Conservation (phyloP, 1,140 invertebrate species). For the Zeugodacus cucurbitae region DNA sequence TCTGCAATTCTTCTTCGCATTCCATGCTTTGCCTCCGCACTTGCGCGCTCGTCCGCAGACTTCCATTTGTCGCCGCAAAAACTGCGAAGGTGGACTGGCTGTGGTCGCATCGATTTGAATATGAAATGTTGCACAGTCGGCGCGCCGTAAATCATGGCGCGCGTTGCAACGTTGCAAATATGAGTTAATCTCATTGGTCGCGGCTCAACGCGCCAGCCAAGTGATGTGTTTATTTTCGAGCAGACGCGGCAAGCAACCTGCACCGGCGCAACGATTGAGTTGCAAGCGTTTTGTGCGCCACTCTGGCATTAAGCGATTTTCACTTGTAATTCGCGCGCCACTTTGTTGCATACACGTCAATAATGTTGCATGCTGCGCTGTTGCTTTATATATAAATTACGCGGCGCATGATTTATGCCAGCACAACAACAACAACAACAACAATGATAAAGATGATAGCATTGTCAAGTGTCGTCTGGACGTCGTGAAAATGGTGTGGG, state of each 20-base stretch:
- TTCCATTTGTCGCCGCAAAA: background rate
- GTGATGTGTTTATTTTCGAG: constrained; percentile 31
- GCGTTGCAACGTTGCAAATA: constrained; percentile 9
- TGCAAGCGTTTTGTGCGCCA: constrained; percentile 1
- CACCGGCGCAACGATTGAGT: background rate
- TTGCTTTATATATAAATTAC: background rate
- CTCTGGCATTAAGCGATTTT: constrained; percentile 6
- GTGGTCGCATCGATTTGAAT: constrained; percentile 23
- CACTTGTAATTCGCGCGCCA: constrained; percentile 20
- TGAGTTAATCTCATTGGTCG: constrained; percentile 15
- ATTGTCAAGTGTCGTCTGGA: background rate
- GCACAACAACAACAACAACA: background rate
- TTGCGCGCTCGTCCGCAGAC: background rate
- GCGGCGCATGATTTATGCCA: constrained; percentile 1
- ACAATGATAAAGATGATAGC: background rate
- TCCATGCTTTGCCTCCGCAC: background rate
- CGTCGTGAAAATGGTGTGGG: background rate
- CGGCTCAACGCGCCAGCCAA: background rate
- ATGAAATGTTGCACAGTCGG: constrained; percentile 10
- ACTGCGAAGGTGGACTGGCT: constrained; percentile 35
- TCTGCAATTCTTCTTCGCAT: background rate
- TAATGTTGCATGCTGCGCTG: background rate
- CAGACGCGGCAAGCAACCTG: background rate
- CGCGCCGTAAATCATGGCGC: constrained; percentile 14
- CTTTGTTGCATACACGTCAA: background rate